Conservation (phyloP, 2,888 invertebrate species). For the Conomelus anceps region DNA sequence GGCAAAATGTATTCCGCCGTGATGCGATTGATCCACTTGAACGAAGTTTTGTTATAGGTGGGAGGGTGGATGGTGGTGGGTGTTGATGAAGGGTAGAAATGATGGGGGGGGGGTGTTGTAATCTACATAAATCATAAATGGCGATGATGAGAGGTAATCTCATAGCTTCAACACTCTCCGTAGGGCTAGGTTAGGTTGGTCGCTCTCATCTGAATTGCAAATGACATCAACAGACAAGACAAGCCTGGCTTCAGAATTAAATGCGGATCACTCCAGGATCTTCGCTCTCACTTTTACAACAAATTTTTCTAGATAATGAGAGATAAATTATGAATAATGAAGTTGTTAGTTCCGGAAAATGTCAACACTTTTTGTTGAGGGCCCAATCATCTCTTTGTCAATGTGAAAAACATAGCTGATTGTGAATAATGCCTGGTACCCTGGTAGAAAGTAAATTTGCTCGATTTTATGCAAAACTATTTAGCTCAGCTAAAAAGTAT, state of each 20-base stretch:
- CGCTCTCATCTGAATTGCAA: background rate
- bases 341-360: background rate
- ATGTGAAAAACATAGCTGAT: too few species aligned
- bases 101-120: background rate
- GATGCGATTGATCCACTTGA: background rate
- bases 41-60: background rate
- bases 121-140: background rate
- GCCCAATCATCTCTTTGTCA: background rate
- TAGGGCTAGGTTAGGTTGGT: background rate
- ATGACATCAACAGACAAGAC: background rate
- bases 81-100: too few species aligned
- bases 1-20: background rate
- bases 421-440: too few species aligned
- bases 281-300: background rate
- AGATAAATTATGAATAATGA: background rate
- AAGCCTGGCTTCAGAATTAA: background rate
- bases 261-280: background rate
- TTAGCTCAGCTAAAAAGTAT: too few species aligned
- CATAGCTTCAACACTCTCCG: background rate
- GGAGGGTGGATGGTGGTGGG: background rate
- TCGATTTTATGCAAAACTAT: too few species aligned
- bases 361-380: background rate
- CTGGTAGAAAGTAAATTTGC: too few species aligned
- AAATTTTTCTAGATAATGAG: background rate
- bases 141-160: background rate